phyloP scores from a whole-genome alignment of 2,888 invertebrate species.

The Hydrotaea cyrtoneurina region DNA sequence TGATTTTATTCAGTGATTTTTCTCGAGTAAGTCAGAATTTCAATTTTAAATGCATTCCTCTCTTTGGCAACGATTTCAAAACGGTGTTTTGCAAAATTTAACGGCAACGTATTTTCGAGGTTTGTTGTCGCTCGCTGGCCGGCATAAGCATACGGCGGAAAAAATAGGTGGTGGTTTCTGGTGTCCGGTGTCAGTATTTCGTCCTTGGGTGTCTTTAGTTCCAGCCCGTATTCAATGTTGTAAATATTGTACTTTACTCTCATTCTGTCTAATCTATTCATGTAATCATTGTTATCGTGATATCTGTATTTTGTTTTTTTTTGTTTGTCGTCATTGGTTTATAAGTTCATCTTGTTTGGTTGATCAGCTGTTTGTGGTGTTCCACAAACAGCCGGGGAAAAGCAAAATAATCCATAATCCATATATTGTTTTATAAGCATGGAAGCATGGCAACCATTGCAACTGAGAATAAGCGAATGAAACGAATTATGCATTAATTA shows the following conservation, averaged over 20 bases:
- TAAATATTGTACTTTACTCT: slow-evolving; percentile 40
- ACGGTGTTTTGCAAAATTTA: slow-evolving; percentile 83
- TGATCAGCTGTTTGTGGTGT: no score
- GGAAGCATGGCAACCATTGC: no score
- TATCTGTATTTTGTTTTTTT: not conserved
- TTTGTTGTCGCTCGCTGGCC: slow-evolving; percentile 72
- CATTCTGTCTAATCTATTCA: not conserved
- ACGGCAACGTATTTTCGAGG: slow-evolving; percentile 86
- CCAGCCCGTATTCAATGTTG: slow-evolving; percentile 30
- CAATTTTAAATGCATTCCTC: slow-evolving; percentile 82
- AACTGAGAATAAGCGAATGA: no score
- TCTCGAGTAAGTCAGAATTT: no score
- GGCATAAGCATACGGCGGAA: not conserved
- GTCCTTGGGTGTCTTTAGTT: slow-evolving; percentile 10
- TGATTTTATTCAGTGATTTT: no score
- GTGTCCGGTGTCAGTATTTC: slow-evolving; percentile 24
- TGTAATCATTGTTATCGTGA: not conserved
- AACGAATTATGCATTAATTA: no score
- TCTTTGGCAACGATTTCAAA: slow-evolving; percentile 83
- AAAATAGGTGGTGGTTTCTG: slow-evolving; percentile 21
- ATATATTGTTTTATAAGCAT: no score
- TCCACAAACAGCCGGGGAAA: no score
- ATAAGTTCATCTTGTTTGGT: no score
- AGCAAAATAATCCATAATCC: no score
- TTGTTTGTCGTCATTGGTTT: not conserved